phyloP scores from a whole-genome alignment of 2,113 vertebrate species.

The Zapus hudsonius region DNA sequence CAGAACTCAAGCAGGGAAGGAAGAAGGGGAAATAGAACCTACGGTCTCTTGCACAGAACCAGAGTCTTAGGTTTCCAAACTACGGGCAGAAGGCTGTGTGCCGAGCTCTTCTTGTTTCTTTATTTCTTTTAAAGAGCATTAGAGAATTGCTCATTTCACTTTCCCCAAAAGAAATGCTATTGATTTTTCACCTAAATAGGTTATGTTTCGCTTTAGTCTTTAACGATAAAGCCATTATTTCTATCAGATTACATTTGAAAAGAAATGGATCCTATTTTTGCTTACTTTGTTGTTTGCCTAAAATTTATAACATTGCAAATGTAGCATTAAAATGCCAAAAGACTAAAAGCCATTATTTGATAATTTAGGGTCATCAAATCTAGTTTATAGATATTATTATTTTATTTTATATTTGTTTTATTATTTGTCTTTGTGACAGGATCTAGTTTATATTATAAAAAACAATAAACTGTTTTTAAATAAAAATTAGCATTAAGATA shows the following conservation, averaged over 20 bases:
- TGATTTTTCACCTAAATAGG: constrained; percentile 45
- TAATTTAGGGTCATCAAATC: not conserved
- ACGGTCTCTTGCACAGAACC: not conserved
- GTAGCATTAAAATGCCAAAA: constrained; percentile 28
- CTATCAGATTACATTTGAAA: constrained; percentile 34
- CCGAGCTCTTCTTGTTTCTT: not conserved
- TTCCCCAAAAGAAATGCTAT: constrained; percentile 37
- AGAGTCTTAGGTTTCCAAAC: not conserved
- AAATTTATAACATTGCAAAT: not conserved
- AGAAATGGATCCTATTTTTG: constrained; percentile 18
- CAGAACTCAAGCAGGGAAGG: not conserved
- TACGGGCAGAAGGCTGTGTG: not conserved
- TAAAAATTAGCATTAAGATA: not conserved
- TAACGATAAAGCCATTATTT: constrained; percentile 21
- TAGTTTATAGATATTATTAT: not conserved
- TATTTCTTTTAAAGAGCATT: constrained; percentile 16
- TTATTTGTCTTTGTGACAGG: too few species aligned
- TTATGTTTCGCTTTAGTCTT: constrained; percentile 46
- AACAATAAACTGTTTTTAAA: not conserved
- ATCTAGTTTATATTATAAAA: not conserved
- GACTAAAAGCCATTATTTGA: not conserved
- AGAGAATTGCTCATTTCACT: not conserved
- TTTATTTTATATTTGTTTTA: too few species aligned
- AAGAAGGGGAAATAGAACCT: not conserved
- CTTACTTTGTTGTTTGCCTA: constrained; percentile 15